Base-by-base conservation (phyloP, 2,113 vertebrate species). In the Cyprinus carpio region DNA sequence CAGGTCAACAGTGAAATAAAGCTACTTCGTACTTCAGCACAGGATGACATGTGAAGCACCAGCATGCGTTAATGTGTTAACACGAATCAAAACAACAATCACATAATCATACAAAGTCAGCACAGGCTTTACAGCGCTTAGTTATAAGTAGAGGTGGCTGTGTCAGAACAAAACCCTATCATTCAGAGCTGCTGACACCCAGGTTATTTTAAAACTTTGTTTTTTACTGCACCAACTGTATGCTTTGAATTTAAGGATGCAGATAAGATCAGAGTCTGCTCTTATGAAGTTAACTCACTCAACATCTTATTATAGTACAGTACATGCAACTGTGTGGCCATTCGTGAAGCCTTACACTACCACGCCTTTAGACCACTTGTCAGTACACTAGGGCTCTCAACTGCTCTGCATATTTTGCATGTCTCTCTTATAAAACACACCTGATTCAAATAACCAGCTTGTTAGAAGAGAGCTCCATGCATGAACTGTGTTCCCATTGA, bases 21-120 rank as follows among this genome's bases (percentile, higher is more conserved):
- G 31, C 13, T 40, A n/a, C 6, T 40, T 60, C 51, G 60, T 27
- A 58, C 75, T 40, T 34, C 2, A 60, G 6, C 37, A 37, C 51
- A 64, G 10, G 23, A 62, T 2, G n/a, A 62, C 34, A 34, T 43
- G 10, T 40, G 1, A 62, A 60, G 9, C 27, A 20, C 54, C 11
- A 40, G 54, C 18, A 25, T 37, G 29, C 23, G 3, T 62, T 58
- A 40, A 23, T 8, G 8, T 71, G 20, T 40, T 58, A 56, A 1
- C 37, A 77, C 8, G 29, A 77, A 40, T 40, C 67, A 71, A 72
- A 72, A 72, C 69, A n/a, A 72, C 34, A 72, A 72, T 12, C 34
- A 72, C 11, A n/a, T 23, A 72, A 8, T 71, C 67, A 71, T 20
- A 71, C 67, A 11, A 71, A 31, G 18, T 71, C 67, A 37, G 23